Evolutionary conservation across 2,113 vertebrate species (phyloP).

Genomic region (Ammodytes dubius): DNA sequence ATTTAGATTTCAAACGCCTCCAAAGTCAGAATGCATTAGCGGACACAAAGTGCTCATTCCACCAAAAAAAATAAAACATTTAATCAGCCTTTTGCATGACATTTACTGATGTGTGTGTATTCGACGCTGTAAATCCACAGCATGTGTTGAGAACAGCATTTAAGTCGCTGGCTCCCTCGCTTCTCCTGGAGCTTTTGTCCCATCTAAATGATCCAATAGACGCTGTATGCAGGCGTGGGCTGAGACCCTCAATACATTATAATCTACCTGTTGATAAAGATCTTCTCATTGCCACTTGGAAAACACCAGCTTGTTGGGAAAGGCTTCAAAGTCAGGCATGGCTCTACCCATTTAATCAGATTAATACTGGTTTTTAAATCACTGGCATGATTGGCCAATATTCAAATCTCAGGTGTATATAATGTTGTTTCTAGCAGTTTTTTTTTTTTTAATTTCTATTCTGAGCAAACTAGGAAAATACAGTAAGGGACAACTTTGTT

Average conservation of each 20-base stretch:
- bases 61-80: neutral
- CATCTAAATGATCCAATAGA: neutral
- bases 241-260: constrained; percentile 24
- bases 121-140: neutral
- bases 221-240: constrained; percentile 16
- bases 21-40: constrained; percentile 2
- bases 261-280: constrained; percentile 52
- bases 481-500: no score
- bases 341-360: neutral
- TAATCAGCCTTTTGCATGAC: constrained; percentile 16
- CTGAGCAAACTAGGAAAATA: no score
- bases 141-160: neutral
- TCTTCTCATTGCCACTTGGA: constrained; percentile 36
- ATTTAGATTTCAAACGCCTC: neutral
- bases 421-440: no score
- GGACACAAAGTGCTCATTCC: neutral
- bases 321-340: constrained; percentile 32
- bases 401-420: no score
- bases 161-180: neutral
- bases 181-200: constrained; percentile 10
- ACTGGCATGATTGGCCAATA: no score
- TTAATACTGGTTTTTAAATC: neutral
- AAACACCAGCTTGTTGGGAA: constrained; percentile 20
- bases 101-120: constrained; percentile 4
- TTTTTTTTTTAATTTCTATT: no score